Evolutionary conservation across 1,140 invertebrate genomes (phyloP), one percentile per base, ranked within the genome.

Genomic region (Zeugodacus cucurbitae): DNA sequence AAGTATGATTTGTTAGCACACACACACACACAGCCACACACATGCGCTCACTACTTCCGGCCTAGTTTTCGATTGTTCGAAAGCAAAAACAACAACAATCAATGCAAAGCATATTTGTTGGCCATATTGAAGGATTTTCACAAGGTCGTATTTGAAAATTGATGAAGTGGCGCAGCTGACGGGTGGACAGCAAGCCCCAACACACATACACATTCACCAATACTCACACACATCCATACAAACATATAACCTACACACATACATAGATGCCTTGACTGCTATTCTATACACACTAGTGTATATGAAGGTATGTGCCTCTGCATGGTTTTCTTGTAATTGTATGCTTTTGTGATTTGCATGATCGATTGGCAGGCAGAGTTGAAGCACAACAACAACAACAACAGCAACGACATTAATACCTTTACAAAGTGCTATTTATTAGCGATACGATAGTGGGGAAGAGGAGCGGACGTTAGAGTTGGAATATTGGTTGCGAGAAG

Each of bases 291-390:
- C 44, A 29, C 11, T 48, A n/a, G 10, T 62, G n/a, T 26, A 62
- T 8, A n/a, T 62, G n/a, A n/a, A n/a, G n/a, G n/a, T 62, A 62
- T 62, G n/a, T 62, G n/a, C 0, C 2, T 11, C 10, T 7, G n/a
- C n/a, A n/a, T 62, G 58, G 26, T 7, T 26, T n/a, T 17, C 48
- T 54, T 54, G 48, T 54, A 62, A 62, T 4, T 62, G 58, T 62
- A 26, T 62, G 26, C n/a, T n/a, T 62, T 62, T 26, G 8, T 26
- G 74, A 82, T 82, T 44, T 82, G 41, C 41, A 82, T 82, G 74
- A 82, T 82, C 74, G 74, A 82, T 44, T 82, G 74, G 74, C 74
- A 82, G 41, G 44, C 44, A 22, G 48, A 48, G 41, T 22, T 70
- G 4, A 29, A 70, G 11, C 34, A 82, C 37, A 78, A 44, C 17